Percentiles rank a stretch among this genome's conserved stretches.
Conservation (phyloP, 1,140 invertebrate genomes). For the Drosophila setifemur region DNA sequence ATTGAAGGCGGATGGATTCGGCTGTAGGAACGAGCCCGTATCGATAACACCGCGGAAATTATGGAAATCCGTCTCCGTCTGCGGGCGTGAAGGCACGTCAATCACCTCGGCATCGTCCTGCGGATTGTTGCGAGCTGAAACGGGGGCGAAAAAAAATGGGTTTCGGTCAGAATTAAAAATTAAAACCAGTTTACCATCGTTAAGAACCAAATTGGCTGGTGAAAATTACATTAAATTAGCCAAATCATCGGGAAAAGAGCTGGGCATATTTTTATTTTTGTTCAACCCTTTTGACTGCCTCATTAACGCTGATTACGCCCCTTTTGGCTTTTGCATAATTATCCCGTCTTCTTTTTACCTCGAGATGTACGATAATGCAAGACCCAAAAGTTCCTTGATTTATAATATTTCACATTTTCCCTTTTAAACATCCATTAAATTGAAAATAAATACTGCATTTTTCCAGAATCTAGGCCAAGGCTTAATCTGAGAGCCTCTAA, state of each 20-base stretch:
- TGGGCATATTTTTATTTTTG: too few relatives aligned
- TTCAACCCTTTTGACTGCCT: slow-evolving; percentile 34
- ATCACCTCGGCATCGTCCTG: slow-evolving; percentile 74
- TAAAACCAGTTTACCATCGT: slow-evolving; percentile 39
- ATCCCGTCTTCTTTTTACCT: neutral
- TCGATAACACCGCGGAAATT: slow-evolving; percentile 76
- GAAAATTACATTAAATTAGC: slow-evolving; percentile 47
- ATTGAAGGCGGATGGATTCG: slow-evolving; percentile 50
- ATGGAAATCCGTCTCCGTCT: slow-evolving; percentile 51
- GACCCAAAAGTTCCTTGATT: neutral
- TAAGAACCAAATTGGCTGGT: slow-evolving; percentile 59
- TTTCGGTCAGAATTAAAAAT: slow-evolving; percentile 29
- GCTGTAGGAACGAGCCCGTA: slow-evolving; percentile 72
- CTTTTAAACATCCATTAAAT: neutral
- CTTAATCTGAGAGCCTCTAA: slow-evolving; percentile 36
- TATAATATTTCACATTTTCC: neutral
- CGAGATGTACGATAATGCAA: neutral
- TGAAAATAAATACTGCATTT: neutral
- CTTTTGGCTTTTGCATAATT: slow-evolving; percentile 59
- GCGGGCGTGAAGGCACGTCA: slow-evolving; percentile 36
- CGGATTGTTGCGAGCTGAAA: slow-evolving; percentile 62
- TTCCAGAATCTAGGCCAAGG: slow-evolving; percentile 44
- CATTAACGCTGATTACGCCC: slow-evolving; percentile 71
- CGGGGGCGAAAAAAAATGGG: slow-evolving; percentile 2
- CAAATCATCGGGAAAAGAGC: slow-evolving; percentile 59